Evolutionary conservation across 2,888 invertebrate species (phyloP), one percentile per base, ranked within the genome.

Genomic region (Epistrophella euchroma): DNA sequence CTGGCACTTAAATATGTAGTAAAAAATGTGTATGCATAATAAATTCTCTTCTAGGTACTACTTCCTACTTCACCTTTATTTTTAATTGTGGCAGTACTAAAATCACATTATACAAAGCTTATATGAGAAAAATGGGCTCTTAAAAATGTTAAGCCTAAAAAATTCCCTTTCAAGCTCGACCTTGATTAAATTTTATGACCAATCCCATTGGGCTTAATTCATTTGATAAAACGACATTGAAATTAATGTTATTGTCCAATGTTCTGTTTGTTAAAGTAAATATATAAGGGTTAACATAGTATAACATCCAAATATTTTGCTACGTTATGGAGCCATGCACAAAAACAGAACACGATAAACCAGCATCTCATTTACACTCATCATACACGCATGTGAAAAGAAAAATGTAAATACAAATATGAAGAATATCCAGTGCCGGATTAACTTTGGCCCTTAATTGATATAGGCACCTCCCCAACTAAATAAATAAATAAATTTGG

Each of bases 271-370:
- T 19, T 45, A 19, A 17, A 70, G 11, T 15, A 43, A 15, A 47
- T 47, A 55, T n/a, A 55, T 22, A 50, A 68, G 68, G 50, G 52
- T 37, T n/a, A 60, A 60, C 6, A 52, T 11, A 25, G 37, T 64
- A 13, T 17, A 19, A 43, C 62, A 70, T 47, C 45, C 15, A 58
- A 64, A 71, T 43, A 37, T 10, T 43, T 52, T 37, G 37, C n/a
- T n/a, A n/a, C 82, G 86, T 86, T 86, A 72, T 81, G 85, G 85
- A 28, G 73, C 73, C 43, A 58, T 86, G 86, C 82, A 86, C 86
- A 86, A 70, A 66, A 74, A 86, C 77, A 86, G 74, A 78, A 62
- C 62, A 37, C 7, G 5, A 50, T n/a, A 45, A 50, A 35, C 11
- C 4, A 32, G 40, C n/a, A 45, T 19, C 71, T 66, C 58, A 80